A percentile compares a stretch with the other conserved stretches of the same genome.
Conservation (phyloP, 2,113 vertebrate species). For the Polyodon spathula region DNA sequence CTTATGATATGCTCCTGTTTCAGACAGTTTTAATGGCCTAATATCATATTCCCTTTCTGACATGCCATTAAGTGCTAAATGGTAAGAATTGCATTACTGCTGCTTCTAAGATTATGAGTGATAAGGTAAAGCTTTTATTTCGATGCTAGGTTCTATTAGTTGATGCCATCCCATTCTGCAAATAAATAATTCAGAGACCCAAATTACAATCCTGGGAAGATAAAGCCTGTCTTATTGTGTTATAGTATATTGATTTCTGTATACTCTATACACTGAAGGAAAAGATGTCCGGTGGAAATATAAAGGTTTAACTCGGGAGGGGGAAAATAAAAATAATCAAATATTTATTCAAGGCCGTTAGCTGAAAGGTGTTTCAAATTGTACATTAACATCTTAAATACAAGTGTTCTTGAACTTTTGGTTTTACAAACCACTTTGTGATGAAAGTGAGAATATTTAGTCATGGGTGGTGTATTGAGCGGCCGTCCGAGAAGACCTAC, state of each 20-base stretch:
- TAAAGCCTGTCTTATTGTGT: constrained; percentile 70
- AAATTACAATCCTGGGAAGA: constrained; percentile 76
- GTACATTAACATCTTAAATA: no score
- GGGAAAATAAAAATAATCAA: no score
- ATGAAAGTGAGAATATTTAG: no score
- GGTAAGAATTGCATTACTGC: constrained; percentile 72
- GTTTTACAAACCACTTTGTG: no score
- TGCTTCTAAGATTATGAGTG: constrained; percentile 70
- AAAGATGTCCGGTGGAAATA: constrained; percentile 48
- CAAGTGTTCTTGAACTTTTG: no score
- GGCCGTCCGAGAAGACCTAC: no score
- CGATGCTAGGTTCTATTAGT: constrained; percentile 60
- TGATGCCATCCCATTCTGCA: constrained; percentile 59
- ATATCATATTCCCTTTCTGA: constrained; percentile 64
- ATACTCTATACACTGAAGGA: constrained; percentile 45
- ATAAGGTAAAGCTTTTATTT: constrained; percentile 75
- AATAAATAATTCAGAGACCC: constrained; percentile 83
- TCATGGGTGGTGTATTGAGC: no score
- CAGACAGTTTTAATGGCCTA: constrained; percentile 63
- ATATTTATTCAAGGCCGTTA: constrained; percentile 19
- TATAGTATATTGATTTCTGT: constrained; percentile 74
- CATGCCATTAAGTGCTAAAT: constrained; percentile 72
- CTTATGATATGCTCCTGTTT: constrained; percentile 57
- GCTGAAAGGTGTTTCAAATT: no score
- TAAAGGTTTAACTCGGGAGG: constrained; percentile 41